Percentiles rank a stretch among this genome's conserved stretches.
These are phyloP conservation scores for Lasioglossum zephyrum DNA, from an alignment of 2,888 invertebrate genomes.

Conservation along the genomic window DNA sequence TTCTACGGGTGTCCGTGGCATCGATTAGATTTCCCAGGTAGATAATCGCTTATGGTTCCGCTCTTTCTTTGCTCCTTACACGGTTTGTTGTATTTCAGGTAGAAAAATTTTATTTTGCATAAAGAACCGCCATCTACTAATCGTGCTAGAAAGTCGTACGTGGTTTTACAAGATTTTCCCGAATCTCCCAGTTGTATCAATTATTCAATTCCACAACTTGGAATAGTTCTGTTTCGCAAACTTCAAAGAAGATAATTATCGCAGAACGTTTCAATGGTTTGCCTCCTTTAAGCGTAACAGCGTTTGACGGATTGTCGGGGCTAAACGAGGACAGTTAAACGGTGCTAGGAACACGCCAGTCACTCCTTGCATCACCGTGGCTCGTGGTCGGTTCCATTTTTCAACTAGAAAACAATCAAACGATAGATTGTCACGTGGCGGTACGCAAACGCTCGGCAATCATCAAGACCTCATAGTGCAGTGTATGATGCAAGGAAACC, in stretches of 20 bases:
- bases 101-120: too few relatives aligned
- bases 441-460: neutral
- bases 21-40: neutral
- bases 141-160: neutral
- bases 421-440: neutral
- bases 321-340: neutral
- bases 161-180: too few relatives aligned
- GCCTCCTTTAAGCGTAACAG: neutral
- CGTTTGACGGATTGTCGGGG: neutral
- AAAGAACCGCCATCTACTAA: too few relatives aligned
- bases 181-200: too few relatives aligned
- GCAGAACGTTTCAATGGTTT: neutral
- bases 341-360: neutral
- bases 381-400: neutral
- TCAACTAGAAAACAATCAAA: constrained; percentile 4
- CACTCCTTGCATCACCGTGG: neutral
- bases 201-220: neutral
- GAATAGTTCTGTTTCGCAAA: neutral
- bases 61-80: neutral
- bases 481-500: constrained; percentile 12
- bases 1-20: neutral
- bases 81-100: too few relatives aligned
- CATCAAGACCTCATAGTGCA: neutral
- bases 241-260: neutral
- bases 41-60: neutral